Evolutionary conservation across 2,797 vertebrate genomes (phyloP).

Genomic region (Amblyopsis hoosieri): DNA sequence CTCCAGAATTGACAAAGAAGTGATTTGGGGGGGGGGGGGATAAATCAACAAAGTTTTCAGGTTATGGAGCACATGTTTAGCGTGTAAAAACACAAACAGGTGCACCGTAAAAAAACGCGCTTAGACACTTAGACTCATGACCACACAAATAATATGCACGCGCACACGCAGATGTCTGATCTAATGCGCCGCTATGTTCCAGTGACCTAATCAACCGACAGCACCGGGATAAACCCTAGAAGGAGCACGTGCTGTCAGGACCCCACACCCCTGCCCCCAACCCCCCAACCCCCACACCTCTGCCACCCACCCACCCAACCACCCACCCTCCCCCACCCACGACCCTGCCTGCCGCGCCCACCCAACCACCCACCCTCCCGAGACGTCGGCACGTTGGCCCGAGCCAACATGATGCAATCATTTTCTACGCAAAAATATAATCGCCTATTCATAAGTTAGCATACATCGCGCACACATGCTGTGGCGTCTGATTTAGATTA

Average conservation of each 20-base stretch:
- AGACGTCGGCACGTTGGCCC: not conserved
- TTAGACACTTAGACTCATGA: not conserved
- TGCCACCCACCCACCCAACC: no score
- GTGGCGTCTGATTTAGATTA: constrained; percentile 70
- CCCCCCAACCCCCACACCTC: not conserved
- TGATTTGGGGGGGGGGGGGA: no score
- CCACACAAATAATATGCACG: constrained; percentile 1
- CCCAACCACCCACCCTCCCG: not conserved
- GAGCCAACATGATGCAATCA: not conserved
- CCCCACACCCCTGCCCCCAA: not conserved
- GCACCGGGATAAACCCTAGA: not conserved
- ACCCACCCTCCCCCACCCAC: not conserved
- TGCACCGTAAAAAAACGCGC: not conserved
- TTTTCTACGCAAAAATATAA: constrained; percentile 12
- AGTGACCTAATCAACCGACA: not conserved
- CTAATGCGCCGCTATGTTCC: constrained; percentile 30
- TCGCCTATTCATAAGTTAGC: constrained; percentile 47
- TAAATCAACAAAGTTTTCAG: no score
- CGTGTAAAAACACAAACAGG: not conserved
- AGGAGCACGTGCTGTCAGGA: not conserved
- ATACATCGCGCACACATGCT: constrained; percentile 43
- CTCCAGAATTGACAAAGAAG: no score
- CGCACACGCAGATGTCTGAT: constrained; percentile 16
- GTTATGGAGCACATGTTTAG: not conserved
- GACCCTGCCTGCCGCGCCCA: no score